These are phyloP conservation scores for Bombus ignitus DNA, from an alignment of 1,140 invertebrate species.

Conservation along the genomic window DNA sequence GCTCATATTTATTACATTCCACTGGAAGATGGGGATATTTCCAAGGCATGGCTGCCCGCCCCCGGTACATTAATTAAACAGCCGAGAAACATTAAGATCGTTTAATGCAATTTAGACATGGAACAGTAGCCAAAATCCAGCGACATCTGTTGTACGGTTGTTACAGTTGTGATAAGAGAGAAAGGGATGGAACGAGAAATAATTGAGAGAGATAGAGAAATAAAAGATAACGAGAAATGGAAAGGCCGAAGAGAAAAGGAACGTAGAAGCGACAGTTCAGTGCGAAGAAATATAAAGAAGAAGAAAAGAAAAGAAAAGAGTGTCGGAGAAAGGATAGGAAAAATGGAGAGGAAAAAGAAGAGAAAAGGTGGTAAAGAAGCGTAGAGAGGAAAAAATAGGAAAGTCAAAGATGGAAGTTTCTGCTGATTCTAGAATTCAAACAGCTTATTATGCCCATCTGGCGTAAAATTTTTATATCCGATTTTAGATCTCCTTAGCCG, in stretches of 20 bases:
- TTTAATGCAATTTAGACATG: neutral
- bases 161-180: neutral
- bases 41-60: neutral
- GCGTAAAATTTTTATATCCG: neutral
- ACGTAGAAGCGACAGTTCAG: too few relatives aligned
- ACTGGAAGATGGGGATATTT: conserved; percentile 1
- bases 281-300: neutral
- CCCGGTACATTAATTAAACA: neutral
- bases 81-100: neutral
- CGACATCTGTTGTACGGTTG: neutral
- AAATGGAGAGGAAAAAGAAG: neutral
- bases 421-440: neutral
- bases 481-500: neutral
- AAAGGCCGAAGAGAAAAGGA: neutral
- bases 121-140: neutral
- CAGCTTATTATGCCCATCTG: too few relatives aligned
- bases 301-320: neutral
- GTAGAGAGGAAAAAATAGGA: neutral
- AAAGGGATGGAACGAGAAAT: neutral
- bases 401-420: neutral
- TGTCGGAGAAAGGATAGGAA: neutral
- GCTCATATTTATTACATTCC: neutral
- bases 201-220: neutral
- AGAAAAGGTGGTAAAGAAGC: neutral
- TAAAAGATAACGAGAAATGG: too few relatives aligned